Evolutionary conservation across 1,140 invertebrate species (phyloP), one percentile per base, ranked within the genome.

Genomic region (Lepidurus couesii): DNA sequence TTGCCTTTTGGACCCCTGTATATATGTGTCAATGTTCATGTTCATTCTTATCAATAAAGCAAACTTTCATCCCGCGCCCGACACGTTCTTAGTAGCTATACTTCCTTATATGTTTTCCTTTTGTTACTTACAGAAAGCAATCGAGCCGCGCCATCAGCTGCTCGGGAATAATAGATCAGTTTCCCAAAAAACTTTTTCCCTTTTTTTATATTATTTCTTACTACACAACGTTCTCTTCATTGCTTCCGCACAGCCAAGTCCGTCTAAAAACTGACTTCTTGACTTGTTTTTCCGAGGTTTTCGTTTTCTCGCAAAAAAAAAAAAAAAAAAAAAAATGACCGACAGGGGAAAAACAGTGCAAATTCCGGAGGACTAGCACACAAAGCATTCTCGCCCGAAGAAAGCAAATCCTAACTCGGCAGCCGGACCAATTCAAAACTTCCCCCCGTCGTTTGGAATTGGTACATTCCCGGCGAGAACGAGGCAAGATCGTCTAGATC

Each of bases 1-100:
- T 65, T 9, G 53, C 6, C 53, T 34, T 34, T 34, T 34, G 53
- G 13, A 21, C 53, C 21, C 13, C 6, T 65, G 53, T 9, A 9
- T 65, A 65, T 7, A 65, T 7, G 21, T 65, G 53, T 65, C 53
- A n/a, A n/a, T 65, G 53, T 65, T 65, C 53, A 65, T 65, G 53
- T 65, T 65, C 53, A 16, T 65, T 65, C 53, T 65, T 65, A 65
- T 65, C 53, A 65, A 65, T 65, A 65, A 65, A 65, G 21, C 53
- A 65, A 65, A 65, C 53, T 65, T 65, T 65, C 53, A 13, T n/a
- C 53, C 53, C 53, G 21, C 53, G 53, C n/a, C 53, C 21, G 53
- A 65, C 53, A 65, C n/a, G 53, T 65, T 65, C 53, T 65, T 65
- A 65, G 53, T 21, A 9, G 16, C 7, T 16, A 65, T 21, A 65